Evolutionary conservation across 1,140 invertebrate species (phyloP).

Genomic region (Bombus balteatus): DNA sequence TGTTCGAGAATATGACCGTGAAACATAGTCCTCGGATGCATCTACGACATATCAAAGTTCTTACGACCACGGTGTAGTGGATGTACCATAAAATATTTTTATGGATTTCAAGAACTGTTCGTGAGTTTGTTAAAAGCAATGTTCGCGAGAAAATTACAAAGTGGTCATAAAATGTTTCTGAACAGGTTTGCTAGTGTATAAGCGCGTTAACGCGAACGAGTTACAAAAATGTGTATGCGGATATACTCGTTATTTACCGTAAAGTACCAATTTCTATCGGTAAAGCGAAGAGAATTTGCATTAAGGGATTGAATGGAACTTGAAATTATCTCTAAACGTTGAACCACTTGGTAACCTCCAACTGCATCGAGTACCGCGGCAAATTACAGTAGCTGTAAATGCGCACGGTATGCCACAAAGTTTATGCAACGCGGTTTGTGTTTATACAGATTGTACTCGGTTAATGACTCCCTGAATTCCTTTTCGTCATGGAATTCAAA

Average conservation of each 20-base stretch:
- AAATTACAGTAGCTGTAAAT: background rate
- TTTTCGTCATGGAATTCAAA: background rate
- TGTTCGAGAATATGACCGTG: background rate
- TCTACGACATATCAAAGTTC: background rate
- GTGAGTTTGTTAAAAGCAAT: background rate
- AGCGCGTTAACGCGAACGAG: background rate
- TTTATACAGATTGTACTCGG: background rate
- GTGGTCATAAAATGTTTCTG: background rate
- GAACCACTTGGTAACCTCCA: background rate
- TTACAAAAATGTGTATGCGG: background rate
- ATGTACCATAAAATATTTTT: background rate
- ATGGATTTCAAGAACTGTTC: background rate
- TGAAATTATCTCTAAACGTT: background rate
- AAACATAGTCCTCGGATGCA: background rate
- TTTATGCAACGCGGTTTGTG: background rate
- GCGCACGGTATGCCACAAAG: too few relatives aligned
- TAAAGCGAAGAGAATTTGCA: background rate
- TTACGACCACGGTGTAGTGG: background rate
- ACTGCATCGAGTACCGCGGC: background rate
- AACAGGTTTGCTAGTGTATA: background rate
- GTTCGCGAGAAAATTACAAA: background rate
- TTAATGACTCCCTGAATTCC: background rate
- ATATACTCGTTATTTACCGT: background rate
- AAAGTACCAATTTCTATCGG: background rate
- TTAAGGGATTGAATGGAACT: background rate